Base-by-base conservation (phyloP, 2,797 vertebrate genomes). In the Clarias laeviceps region DNA sequence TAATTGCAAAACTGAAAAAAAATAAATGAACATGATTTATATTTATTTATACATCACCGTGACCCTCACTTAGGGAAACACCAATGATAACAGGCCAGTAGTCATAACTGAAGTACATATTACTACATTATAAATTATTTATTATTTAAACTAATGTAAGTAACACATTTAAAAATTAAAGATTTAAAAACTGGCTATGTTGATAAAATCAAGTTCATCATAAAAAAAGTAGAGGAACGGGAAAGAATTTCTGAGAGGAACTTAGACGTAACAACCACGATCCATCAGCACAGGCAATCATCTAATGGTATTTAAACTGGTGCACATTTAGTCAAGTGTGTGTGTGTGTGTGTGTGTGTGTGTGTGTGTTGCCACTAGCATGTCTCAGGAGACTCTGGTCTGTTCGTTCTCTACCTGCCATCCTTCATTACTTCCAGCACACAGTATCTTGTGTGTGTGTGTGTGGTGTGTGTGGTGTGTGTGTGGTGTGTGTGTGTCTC, bases 361-460 rank as follows among this genome's bases (percentile, higher is more conserved):
- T 89, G 86, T 90, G 73, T 90, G 87, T 91, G 82, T 93, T 61
- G 91, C 92, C 92, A 92, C 88, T 90, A 93, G 90, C 91, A 87
- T 92, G 91, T 91, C 91, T 93, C 87, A 89, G 87, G 89, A 90
- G 87, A 80, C 17, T 34, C 85, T 83, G 84, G 87, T 85, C 87
- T 65, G 73, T 88, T 91, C 89, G 90, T 89, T 87, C 92, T 92
- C 93, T 95, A 95, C 93, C 96, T 97, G 97, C 96, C 97, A 96
- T 93, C 94, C 92, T 92, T 90, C 93, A 96, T 97, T 97, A 97
- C 91, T 97, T 97, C 94, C 95, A 94, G 93, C 92, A 93, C 92
- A 93, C 93, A 61, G 45, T 50, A 12, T 69, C 17, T 54, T 80
- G 77, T 59, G 76, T 72, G 84, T 82, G 66, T 76, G 56, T 37